These are phyloP conservation scores for Orientallactaga sibirica DNA, from an alignment of 2,797 vertebrate species.

Conservation along the genomic window DNA sequence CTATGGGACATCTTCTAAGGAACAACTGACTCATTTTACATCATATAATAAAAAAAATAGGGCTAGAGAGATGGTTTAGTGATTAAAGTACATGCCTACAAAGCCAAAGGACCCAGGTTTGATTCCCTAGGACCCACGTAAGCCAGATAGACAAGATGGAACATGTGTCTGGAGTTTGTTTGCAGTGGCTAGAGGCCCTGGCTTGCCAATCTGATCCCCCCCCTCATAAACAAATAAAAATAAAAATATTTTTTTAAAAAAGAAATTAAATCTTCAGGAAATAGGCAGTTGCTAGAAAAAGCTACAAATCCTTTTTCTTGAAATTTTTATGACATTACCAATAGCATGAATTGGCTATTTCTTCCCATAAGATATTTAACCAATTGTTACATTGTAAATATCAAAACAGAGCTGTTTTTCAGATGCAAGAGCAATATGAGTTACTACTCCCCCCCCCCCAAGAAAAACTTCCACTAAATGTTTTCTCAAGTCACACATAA, in stretches of 20 bases:
- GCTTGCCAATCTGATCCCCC: too few relatives aligned
- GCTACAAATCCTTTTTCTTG: neutral
- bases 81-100: too few relatives aligned
- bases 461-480: constrained; percentile 2
- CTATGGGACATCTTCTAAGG: neutral
- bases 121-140: too few relatives aligned
- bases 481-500: neutral
- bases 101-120: too few relatives aligned
- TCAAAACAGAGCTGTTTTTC: constrained; percentile 41
- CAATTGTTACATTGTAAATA: neutral
- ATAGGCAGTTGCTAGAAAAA: neutral
- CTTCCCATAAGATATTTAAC: neutral
- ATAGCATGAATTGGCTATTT: neutral
- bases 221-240: too few relatives aligned
- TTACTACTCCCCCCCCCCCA: neutral
- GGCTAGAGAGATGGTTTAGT: too few relatives aligned
- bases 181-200: too few relatives aligned
- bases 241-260: neutral
- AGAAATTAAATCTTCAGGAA: constrained; percentile 50
- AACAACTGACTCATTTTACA: constrained; percentile 5
- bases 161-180: too few relatives aligned
- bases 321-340: neutral
- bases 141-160: too few relatives aligned
- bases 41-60: neutral
- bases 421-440: neutral